These are phyloP conservation scores for Cyphomyrmex costatus DNA, from an alignment of 1,140 invertebrate genomes.

Conservation along the genomic window DNA sequence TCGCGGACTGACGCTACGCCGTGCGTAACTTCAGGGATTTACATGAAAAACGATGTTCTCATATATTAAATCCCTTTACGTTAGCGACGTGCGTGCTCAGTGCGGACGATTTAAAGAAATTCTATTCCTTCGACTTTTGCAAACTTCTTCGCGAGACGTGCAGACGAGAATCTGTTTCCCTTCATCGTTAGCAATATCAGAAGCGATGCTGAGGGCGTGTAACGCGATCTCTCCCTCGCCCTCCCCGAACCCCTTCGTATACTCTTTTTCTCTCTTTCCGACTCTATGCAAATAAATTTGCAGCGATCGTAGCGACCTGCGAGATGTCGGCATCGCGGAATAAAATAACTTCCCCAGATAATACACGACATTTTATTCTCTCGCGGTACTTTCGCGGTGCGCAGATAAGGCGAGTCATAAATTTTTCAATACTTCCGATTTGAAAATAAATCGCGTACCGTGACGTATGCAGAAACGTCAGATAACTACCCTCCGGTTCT, in stretches of 20 bases:
- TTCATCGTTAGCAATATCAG: constrained; percentile 33
- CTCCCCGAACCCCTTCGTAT: neutral
- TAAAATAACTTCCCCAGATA: constrained; percentile 69
- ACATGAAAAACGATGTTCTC: neutral
- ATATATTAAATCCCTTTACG: constrained; percentile 16
- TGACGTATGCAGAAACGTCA: constrained; percentile 75
- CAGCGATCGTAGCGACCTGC: constrained; percentile 13
- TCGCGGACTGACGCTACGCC: neutral
- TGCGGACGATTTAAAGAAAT: constrained; percentile 28
- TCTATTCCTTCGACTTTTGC: constrained; percentile 6
- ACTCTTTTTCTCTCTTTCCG: neutral
- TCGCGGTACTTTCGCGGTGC: constrained; percentile 63
- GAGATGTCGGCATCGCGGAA: constrained; percentile 65
- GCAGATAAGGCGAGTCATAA: constrained; percentile 73
- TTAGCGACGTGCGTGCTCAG: neutral
- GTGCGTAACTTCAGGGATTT: constrained; percentile 3
- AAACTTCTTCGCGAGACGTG: constrained; percentile 2
- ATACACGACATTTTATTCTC: constrained; percentile 76
- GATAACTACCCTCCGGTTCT: constrained; percentile 55
- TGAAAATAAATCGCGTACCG: constrained; percentile 75
- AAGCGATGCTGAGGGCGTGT: constrained; percentile 5
- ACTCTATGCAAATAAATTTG: constrained; percentile 51
- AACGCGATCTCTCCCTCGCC: constrained; percentile 20
- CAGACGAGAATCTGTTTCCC: neutral
- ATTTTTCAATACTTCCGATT: constrained; percentile 83